These are phyloP conservation scores for Orchesellides sinensis DNA, from an alignment of 2,888 invertebrate genomes.

Conservation along the genomic window DNA sequence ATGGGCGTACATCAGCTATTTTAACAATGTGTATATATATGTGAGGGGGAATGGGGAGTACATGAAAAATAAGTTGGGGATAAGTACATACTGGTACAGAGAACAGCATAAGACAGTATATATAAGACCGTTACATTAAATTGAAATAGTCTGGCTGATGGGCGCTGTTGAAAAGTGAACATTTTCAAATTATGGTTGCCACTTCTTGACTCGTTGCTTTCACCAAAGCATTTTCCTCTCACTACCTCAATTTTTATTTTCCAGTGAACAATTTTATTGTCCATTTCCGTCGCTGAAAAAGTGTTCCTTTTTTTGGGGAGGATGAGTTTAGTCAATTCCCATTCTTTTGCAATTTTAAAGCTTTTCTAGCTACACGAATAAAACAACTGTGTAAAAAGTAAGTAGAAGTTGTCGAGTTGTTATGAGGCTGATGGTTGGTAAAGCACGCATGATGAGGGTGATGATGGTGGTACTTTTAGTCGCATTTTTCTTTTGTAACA, in stretches of 20 bases:
- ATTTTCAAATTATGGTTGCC: not conserved
- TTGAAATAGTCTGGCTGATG: constrained; percentile 12
- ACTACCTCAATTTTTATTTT: constrained; percentile 33
- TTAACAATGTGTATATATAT: too few relatives aligned
- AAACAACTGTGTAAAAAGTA: constrained; percentile 5
- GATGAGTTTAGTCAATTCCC: not conserved
- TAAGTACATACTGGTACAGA: too few relatives aligned
- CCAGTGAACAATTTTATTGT: constrained; percentile 52
- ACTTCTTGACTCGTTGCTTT: not conserved
- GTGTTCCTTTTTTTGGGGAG: constrained; percentile 2
- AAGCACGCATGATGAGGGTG: not conserved
- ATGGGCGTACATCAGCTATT: too few relatives aligned
- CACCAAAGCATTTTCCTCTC: not conserved
- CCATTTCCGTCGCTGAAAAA: constrained; percentile 45
- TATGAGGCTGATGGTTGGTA: not conserved
- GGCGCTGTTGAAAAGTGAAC: constrained; percentile 6
- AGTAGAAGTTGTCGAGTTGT: not conserved
- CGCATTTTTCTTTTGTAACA: constrained; percentile 8
- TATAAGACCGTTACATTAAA: constrained; percentile 1
- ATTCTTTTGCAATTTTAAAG: not conserved
- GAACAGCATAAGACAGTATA: too few relatives aligned
- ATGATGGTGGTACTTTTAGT: not conserved
- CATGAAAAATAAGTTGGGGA: too few relatives aligned
- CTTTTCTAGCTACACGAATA: not conserved
- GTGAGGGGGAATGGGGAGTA: too few relatives aligned